Evolutionary conservation across 2,113 vertebrate species (phyloP).

Genomic region (Pachycephala philippinensis): DNA sequence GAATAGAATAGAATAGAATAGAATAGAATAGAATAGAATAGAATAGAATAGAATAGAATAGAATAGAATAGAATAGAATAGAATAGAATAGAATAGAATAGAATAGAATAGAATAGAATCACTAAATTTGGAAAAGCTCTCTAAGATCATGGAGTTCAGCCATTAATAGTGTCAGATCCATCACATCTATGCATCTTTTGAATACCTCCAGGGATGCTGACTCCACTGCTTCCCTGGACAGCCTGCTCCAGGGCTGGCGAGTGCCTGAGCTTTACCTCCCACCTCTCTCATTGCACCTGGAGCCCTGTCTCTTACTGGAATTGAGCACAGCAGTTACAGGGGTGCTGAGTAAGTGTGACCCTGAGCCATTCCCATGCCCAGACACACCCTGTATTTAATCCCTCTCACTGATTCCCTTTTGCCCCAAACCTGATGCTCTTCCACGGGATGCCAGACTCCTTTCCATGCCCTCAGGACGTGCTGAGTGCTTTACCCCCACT

Average conservation of each 20-base stretch:
- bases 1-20: neutral
- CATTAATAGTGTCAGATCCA: neutral
- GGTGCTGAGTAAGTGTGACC: neutral
- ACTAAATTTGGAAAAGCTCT: neutral
- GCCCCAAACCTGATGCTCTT: neutral
- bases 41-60: neutral
- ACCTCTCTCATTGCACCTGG: neutral
- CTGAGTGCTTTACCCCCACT: rapidly evolving
- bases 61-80: neutral
- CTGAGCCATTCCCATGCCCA: neutral
- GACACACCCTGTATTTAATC: neutral
- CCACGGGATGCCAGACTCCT: neutral
- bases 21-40: neutral
- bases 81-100: neutral
- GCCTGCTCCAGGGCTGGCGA: neutral
- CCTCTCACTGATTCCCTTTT: neutral
- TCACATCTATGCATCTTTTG: neutral
- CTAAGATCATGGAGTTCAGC: neutral
- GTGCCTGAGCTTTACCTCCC: neutral
- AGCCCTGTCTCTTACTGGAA: neutral
- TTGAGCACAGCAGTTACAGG: neutral
- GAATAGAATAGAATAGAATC: neutral
- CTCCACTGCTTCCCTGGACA: neutral
- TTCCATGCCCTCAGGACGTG: neutral
- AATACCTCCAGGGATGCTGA: neutral